phyloP scores from a whole-genome alignment of 2,113 vertebrate species.

The Carassius gibelio region DNA sequence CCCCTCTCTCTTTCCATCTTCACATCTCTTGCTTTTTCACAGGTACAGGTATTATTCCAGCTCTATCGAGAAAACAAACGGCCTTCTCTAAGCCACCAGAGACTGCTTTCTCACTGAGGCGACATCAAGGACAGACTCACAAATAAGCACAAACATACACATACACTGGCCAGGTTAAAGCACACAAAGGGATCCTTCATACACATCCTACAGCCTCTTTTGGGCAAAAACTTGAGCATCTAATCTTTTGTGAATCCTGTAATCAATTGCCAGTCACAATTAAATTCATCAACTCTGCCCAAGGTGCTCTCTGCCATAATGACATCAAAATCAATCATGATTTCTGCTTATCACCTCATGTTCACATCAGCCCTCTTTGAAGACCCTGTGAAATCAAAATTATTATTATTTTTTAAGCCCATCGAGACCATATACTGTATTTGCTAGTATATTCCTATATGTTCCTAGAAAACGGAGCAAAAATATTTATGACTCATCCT shows the following conservation, averaged over 20 bases:
- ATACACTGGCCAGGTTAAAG: neutral
- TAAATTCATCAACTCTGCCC: slow-evolving; percentile 7
- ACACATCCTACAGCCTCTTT: neutral
- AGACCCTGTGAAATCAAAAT: neutral
- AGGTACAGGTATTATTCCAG: slow-evolving; percentile 23
- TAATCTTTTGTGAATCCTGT: slow-evolving; percentile 40
- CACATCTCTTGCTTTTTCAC: neutral
- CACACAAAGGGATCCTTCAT: neutral
- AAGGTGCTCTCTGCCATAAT: slow-evolving; percentile 21
- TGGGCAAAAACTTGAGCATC: slow-evolving; percentile 30
- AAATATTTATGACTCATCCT: neutral
- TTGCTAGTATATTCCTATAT: neutral
- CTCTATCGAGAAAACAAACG: neutral
- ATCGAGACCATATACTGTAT: neutral
- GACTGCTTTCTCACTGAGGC: slow-evolving; percentile 16
- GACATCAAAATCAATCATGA: slow-evolving; percentile 42
- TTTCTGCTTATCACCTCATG: neutral
- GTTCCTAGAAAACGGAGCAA: neutral
- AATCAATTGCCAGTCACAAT: slow-evolving; percentile 41
- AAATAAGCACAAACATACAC: slow-evolving; percentile 30
- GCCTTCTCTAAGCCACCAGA: slow-evolving; percentile 5
- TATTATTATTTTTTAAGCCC: neutral
- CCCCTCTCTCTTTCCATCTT: neutral
- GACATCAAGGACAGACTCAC: slow-evolving; percentile 34
- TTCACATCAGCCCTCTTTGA: neutral